These are phyloP conservation scores for Platorchestia sp. DNA, from an alignment of 1,140 invertebrate genomes.

Conservation along the genomic window DNA sequence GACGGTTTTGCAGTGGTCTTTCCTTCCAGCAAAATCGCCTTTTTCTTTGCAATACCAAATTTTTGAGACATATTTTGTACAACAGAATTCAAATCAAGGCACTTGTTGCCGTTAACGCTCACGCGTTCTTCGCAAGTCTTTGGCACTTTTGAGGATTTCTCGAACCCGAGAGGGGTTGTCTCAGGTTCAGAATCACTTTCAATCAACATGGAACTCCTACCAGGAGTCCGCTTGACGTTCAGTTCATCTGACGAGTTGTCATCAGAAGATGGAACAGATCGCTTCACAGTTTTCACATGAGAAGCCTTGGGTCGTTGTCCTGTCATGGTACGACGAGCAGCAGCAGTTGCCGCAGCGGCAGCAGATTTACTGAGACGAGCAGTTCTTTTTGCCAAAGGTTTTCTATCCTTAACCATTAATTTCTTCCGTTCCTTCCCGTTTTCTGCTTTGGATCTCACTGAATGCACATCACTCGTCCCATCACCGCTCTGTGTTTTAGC, in stretches of 20 bases:
- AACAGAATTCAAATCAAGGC: not conserved
- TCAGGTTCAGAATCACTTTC: conserved; percentile 46
- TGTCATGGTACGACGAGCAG: not conserved
- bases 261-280: not conserved
- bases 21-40: not conserved
- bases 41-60: not conserved
- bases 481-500: not conserved
- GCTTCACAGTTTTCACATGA: conserved; percentile 11
- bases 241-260: conserved; percentile 46
- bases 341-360: conserved; percentile 35
- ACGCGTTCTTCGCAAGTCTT: not conserved
- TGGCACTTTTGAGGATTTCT: not conserved
- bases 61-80: conserved; percentile 1
- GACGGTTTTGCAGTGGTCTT: not conserved
- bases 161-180: not conserved
- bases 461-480: not conserved
- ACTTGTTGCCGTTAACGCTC: not conserved
- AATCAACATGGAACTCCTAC: not conserved
- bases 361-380: not conserved
- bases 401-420: not conserved
- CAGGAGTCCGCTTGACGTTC: conserved; percentile 14
- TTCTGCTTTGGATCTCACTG: too few relatives aligned
- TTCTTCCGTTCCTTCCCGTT: not conserved
- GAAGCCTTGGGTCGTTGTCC: not conserved
- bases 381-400: not conserved